Evolutionary conservation across 2,888 invertebrate species (phyloP), one percentile per base, ranked within the genome.

Genomic region (Clusia tigrina): DNA sequence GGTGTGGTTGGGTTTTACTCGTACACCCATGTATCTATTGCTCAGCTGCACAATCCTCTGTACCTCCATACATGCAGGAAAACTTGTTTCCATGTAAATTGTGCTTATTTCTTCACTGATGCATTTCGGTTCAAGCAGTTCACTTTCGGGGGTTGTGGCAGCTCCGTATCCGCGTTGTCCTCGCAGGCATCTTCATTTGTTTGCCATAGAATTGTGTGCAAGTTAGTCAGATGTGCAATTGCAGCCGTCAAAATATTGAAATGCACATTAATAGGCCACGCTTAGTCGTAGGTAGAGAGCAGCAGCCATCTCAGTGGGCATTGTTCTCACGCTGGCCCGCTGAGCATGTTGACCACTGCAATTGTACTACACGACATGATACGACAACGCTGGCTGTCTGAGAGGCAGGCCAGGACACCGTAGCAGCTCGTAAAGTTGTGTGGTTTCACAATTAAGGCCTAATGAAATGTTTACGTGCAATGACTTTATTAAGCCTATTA

Each of bases 401-500:
- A n/a, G n/a, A n/a, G n/a, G 52, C 38, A 46, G 55, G 24, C 22
- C 55, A 57, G 26, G 20, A 56, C 38, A 59, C 48, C 62, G 60
- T 61, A 69, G 63, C 66, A 65, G 66, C 63, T 55, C 60, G 56
- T 51, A 17, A 54, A 52, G 63, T 53, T 67, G 62, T 67, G 69
- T 67, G 72, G 70, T 68, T 69, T 70, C 61, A 66, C 67, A 71
- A 69, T 72, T 69, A 69, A 68, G 66, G 59, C 61, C 69, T 70
- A 72, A 72, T 73, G 69, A 71, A 70, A 67, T 66, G 65, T 69
- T 66, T 68, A 62, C 64, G 54, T 60, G 58, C 63, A 66, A 71
- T 69, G 70, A 61, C 69, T 71, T 70, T 67, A 72, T 74, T 72
- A 70, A 68, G 68, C 62, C 55, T 67, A 67, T 70, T 69, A 71